Evolutionary conservation across 2,888 invertebrate species (phyloP).

Genomic region (Electrophaes corylata): DNA sequence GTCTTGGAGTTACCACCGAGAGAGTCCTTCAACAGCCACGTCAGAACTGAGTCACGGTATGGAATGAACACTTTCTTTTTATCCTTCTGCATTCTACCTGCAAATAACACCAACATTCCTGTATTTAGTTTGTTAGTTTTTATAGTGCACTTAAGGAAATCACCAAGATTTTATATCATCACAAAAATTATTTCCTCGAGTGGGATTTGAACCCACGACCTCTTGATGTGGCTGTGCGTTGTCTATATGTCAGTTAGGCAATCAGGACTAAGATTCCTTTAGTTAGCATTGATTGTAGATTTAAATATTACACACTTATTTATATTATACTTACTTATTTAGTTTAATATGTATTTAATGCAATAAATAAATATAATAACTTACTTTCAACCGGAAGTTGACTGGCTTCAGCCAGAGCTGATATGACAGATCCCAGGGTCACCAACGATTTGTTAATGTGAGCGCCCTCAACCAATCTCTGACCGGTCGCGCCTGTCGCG

Average conservation of each 20-base stretch:
- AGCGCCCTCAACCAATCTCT: slow-evolving; percentile 94
- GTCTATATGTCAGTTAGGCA: no score
- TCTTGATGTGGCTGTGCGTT: no score
- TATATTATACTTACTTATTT: no score
- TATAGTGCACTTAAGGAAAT: no score
- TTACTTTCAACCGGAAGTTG: slow-evolving; percentile 59
- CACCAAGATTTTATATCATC: no score
- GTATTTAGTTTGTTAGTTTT: no score
- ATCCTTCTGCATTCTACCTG: slow-evolving; percentile 71
- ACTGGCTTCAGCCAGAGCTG: slow-evolving; percentile 90
- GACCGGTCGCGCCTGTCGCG: slow-evolving; percentile 95
- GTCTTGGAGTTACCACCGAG: slow-evolving; percentile 96
- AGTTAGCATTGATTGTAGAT: no score
- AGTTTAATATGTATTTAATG: no score
- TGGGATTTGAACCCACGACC: no score
- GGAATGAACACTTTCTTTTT: slow-evolving; percentile 89
- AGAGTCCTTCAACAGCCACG: slow-evolving; percentile 94
- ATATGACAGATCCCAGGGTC: slow-evolving; percentile 94
- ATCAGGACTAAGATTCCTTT: no score
- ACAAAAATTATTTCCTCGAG: no score
- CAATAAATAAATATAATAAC: slow-evolving; percentile 19
- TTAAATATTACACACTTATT: no score
- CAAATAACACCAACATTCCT: neutral
- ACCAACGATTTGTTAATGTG: slow-evolving; percentile 96
- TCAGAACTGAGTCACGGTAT: slow-evolving; percentile 94